phyloP scores from a whole-genome alignment of 1,140 invertebrate species.

The Orius insidiosus region DNA sequence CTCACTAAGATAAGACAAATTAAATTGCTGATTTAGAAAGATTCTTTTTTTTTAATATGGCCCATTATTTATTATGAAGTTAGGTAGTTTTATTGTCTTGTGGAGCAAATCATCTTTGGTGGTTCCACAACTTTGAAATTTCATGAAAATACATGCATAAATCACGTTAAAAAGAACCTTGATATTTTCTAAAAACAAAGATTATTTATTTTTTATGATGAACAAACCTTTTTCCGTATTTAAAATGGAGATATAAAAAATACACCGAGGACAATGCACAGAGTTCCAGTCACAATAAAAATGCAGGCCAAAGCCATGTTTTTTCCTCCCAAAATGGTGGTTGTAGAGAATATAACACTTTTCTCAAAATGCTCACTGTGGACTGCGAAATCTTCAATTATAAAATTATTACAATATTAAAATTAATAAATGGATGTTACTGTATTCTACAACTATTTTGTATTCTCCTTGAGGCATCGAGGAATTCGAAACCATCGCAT shows the following conservation, averaged over 20 bases:
- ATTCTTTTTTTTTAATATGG: too few relatives aligned
- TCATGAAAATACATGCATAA: too few relatives aligned
- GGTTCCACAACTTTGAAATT: too few relatives aligned
- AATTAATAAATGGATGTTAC: not conserved
- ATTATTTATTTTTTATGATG: too few relatives aligned
- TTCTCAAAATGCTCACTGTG: constrained; percentile 74
- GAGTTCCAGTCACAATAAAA: constrained; percentile 88
- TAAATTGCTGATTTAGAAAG: too few relatives aligned
- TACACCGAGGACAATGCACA: constrained; percentile 82
- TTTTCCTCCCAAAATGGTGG: constrained; percentile 88
- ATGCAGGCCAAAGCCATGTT: constrained; percentile 95
- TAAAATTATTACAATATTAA: too few relatives aligned
- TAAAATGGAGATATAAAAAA: constrained; percentile 81
- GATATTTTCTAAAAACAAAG: too few relatives aligned
- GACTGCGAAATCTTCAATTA: constrained; percentile 69
- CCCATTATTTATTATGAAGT: too few relatives aligned
- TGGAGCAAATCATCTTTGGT: too few relatives aligned
- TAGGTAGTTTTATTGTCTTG: too few relatives aligned
- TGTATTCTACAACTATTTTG: constrained; percentile 59
- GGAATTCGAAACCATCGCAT: constrained; percentile 62
- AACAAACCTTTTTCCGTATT: constrained; percentile 36
- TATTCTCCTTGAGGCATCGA: constrained; percentile 39
- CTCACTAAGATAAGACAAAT: too few relatives aligned
- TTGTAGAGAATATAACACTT: constrained; percentile 91
- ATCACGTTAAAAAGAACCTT: too few relatives aligned